Percentiles rank a stretch among this genome's conserved stretches.
Evolutionary conservation across 2,113 vertebrate genomes (phyloP).

Genomic region (Amblyopsis rosae): DNA sequence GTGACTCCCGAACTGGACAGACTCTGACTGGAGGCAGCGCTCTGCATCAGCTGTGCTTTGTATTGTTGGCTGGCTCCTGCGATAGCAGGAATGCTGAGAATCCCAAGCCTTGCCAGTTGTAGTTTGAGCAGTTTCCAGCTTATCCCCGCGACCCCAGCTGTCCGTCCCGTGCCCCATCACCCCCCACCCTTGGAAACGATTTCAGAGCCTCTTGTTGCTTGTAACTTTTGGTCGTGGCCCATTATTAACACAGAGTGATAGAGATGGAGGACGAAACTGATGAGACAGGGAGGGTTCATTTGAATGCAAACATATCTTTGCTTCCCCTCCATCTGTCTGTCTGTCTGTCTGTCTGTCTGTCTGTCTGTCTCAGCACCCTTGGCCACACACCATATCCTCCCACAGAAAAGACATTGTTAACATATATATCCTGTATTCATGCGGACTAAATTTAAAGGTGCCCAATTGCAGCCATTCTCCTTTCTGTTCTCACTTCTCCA

Average conservation of each 20-base stretch:
- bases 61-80: too few relatives aligned
- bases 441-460: slow-evolving; percentile 52
- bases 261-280: neutral
- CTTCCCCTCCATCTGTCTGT: slow-evolving; percentile 2
- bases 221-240: slow-evolving; percentile 37
- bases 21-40: slow-evolving; percentile 34
- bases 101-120: slow-evolving; percentile 43
- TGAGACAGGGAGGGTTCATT: neutral
- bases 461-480: slow-evolving; percentile 45
- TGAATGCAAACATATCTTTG: slow-evolving; percentile 28
- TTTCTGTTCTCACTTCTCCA: slow-evolving; percentile 51
- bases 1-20: slow-evolving; percentile 34
- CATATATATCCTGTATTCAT: slow-evolving; percentile 28
- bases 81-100: too few relatives aligned
- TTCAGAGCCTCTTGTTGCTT: slow-evolving; percentile 50
- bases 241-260: slow-evolving; percentile 31
- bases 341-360: neutral
- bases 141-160: slow-evolving; percentile 33
- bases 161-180: neutral
- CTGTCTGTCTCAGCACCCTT: neutral
- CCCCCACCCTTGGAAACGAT: slow-evolving; percentile 17
- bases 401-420: slow-evolving; percentile 25
- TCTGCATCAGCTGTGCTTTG: slow-evolving; percentile 56
- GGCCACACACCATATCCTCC: neutral
- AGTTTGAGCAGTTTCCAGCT: slow-evolving; percentile 63